Evolutionary conservation across 2,113 vertebrate species (phyloP), one percentile per base, ranked within the genome.

Genomic region (Sarotherodon lohbergeri): DNA sequence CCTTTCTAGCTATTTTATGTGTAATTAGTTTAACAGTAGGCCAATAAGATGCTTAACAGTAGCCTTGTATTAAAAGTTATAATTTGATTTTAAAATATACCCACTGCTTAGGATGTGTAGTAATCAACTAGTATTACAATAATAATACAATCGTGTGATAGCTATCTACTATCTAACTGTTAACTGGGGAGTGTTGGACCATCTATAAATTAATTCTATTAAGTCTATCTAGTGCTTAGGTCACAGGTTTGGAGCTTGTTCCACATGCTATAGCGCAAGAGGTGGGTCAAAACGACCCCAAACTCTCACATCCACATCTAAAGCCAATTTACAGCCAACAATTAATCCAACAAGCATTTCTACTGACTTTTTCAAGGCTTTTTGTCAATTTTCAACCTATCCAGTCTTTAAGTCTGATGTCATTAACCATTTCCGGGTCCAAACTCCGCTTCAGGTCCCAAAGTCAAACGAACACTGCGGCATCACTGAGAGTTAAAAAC

Each of bases 191-290:
- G 16, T 76, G 10, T 32, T 3, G 6, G 24, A 76, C 22, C 43
- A 32, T 78, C 71, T 78, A 78, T 32, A 29, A 48, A 76, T 29
- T 1, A 29, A 46, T 76, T 76, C 4, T 76, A 43, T 19, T 11
- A 29, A 1, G 14, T 29, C 5, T 19, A 29, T 48, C 43, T 11
- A 50, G 43, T 61, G 29, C 43, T 78, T 19, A 50, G 16, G 71
- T 50, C 43, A 50, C 9, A 0, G 43, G 16, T 17, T 29, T 32
- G 71, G 27, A 8, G 27, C 3, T 27, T 50, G 50, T 50, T 48
- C 24, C 43, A 48, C 16, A 19, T 12, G 27, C 0, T 27, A 0
- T 5, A 29, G 22, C 0, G 4, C 41, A 2, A 0, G 14, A 76
- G 24, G 24, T 2, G 71, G 16, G 24, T 29, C 24, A 32, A 1